phyloP scores from a whole-genome alignment of 1,140 invertebrate genomes.

The Bombus breviceps region DNA sequence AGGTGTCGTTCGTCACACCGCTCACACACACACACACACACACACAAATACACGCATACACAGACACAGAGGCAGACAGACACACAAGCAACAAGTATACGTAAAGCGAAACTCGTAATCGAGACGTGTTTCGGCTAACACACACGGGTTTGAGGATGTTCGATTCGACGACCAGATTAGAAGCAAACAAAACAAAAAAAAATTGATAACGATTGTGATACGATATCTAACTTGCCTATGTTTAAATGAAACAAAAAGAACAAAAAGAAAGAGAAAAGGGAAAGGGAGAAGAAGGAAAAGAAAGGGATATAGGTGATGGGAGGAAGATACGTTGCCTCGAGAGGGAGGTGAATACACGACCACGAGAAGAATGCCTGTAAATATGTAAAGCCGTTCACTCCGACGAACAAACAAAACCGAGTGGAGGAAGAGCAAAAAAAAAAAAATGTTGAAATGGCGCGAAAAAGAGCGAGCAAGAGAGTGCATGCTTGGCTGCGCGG shows the following conservation, averaged over 20 bases:
- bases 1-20: constrained; percentile 60
- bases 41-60: not conserved
- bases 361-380: constrained; percentile 73
- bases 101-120: not conserved
- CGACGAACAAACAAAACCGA: constrained; percentile 47
- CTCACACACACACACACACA: constrained; percentile 28
- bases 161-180: constrained; percentile 76
- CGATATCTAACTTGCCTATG: constrained; percentile 83
- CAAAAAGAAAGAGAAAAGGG: constrained; percentile 3
- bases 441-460: constrained; percentile 19
- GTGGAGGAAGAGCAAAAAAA: constrained; percentile 19
- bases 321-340: constrained; percentile 37
- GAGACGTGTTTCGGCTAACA: constrained; percentile 73
- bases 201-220: constrained; percentile 80
- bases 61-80: not conserved
- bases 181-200: constrained; percentile 10
- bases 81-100: not conserved
- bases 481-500: constrained; percentile 16
- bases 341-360: constrained; percentile 63
- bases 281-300: constrained; percentile 7
- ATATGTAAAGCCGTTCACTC: constrained; percentile 74
- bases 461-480: constrained; percentile 33
- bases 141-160: constrained; percentile 77
- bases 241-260: constrained; percentile 70
- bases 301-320: constrained; percentile 1